Base-by-base conservation (phyloP, 2,113 vertebrate species). In the Elgaria multicarinata region DNA sequence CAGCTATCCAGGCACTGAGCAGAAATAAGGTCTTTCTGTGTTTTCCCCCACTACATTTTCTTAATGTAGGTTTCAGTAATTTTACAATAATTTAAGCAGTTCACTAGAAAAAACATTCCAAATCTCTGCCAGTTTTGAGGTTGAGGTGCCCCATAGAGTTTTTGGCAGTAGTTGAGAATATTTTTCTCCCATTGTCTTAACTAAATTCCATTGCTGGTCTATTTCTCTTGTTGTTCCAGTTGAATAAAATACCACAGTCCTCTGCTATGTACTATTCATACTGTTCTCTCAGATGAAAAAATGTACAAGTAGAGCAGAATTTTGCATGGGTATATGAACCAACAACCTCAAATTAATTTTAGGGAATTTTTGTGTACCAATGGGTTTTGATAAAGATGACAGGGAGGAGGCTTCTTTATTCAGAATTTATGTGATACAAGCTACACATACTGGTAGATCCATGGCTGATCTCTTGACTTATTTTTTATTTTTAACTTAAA, bases 331-430 rank as follows among this genome's bases (percentile, higher is more conserved):
- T 22, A 28, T 58, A 39, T 55, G 69, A 74, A 86, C 69, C 24
- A 86, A 58, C n/a, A 58, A n/a, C 53, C n/a, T 86, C 71, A 62
- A 39, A 74, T 86, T 86, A 86, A 74, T 86, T 58, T 53, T 36
- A 39, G 84, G 50, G 50, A 83, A 24, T 13, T 42, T 80, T 80
- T 66, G 28, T 91, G n/a, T 0, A 9, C 36, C 55, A 81, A 93
- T 39, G 67, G 55, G 31, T 69, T 72, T 72, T 72, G 46, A 72
- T 72, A 69, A 72, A 85, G 64, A 18, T 84, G 83, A 46, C 55
- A n/a, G n/a, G 55, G 50, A 62, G 72, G 72, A 50, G 53, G 42
- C 18, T n/a, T 22, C 50, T 74, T 24, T 72, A 72, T 28, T 74
- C 22, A 12, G 5, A 74, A 42, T 55, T 86, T 46, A 33, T 79